A percentile compares a stretch with the other conserved stretches of the same genome.
Conservation (phyloP, 2,888 invertebrate genomes). For the Cheilosia grossa region DNA sequence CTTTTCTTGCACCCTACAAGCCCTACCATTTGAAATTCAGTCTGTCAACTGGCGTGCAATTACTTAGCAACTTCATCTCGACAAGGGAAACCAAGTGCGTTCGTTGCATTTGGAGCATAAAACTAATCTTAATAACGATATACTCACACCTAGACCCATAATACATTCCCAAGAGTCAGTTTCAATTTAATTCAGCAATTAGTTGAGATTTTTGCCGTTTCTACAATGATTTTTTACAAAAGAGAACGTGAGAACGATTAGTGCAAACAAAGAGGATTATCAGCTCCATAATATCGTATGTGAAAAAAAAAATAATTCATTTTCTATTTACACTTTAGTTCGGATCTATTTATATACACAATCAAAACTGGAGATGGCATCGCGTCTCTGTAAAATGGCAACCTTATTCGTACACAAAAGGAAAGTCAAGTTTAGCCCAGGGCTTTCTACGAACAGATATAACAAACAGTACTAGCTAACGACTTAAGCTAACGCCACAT, state of each 20-base stretch:
- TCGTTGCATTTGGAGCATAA: slow-evolving; percentile 17
- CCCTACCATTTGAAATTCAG: slow-evolving; percentile 1
- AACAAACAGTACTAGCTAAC: not conserved
- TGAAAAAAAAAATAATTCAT: slow-evolving; percentile 39
- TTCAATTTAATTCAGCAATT: not conserved
- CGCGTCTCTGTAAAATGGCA: slow-evolving; percentile 21
- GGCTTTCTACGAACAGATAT: not conserved
- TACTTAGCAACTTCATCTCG: slow-evolving; percentile 13
- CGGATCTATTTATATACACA: slow-evolving; percentile 37
- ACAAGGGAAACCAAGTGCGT: not conserved
- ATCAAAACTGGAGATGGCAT: slow-evolving; percentile 6
- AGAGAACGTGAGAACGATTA: slow-evolving; percentile 42
- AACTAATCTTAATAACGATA: slow-evolving; percentile 10
- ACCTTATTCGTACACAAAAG: slow-evolving; percentile 2
- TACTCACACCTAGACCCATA: not conserved
- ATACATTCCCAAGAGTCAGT: slow-evolving; percentile 7
- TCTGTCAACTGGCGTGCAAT: slow-evolving; percentile 23
- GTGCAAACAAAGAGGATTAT: slow-evolving; percentile 29
- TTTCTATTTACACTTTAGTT: slow-evolving; percentile 14
- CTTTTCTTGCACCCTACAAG: slow-evolving; percentile 10
- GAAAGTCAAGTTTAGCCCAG: slow-evolving; percentile 15
- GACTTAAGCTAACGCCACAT: slow-evolving; percentile 2
- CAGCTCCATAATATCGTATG: slow-evolving; percentile 6
- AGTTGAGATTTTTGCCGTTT: slow-evolving; percentile 7
- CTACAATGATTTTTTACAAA: slow-evolving; percentile 14